Percentiles rank a stretch among this genome's conserved stretches.
These are phyloP conservation scores for Scartelaos histophorus DNA, from an alignment of 2,113 vertebrate genomes.

Conservation along the genomic window DNA sequence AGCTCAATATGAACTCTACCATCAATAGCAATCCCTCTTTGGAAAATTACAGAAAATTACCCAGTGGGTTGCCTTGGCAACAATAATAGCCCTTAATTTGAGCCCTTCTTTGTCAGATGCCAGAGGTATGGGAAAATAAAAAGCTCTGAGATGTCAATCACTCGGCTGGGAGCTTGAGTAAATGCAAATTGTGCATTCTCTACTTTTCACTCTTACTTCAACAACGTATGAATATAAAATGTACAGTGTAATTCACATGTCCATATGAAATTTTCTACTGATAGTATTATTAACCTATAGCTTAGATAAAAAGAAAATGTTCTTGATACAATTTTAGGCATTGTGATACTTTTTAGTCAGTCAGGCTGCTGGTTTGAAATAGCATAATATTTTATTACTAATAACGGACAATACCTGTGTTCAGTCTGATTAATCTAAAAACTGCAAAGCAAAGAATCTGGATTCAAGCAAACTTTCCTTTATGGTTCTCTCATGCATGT, in stretches of 20 bases:
- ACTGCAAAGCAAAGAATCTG: neutral
- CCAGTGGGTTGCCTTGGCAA: constrained; percentile 76
- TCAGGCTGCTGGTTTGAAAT: neutral
- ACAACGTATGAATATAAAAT: neutral
- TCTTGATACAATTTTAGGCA: neutral
- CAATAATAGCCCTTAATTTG: constrained; percentile 77
- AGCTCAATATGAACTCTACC: constrained; percentile 37
- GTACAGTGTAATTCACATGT: neutral
- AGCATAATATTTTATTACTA: neutral
- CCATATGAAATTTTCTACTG: neutral
- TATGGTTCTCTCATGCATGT: neutral
- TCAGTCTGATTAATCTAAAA: neutral
- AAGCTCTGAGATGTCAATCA: constrained; percentile 32
- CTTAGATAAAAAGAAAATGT: neutral
- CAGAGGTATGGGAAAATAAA: constrained; percentile 47
- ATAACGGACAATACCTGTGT: neutral
- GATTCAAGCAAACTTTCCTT: neutral
- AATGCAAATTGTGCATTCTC: constrained; percentile 21
- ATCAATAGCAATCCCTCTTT: constrained; percentile 51
- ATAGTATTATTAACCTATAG: neutral
- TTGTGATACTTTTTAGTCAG: neutral
- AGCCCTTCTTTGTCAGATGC: constrained; percentile 63
- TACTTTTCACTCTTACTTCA: neutral
- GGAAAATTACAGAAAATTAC: constrained; percentile 76
- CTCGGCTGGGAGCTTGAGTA: neutral